A percentile compares a stretch with the other conserved stretches of the same genome.
Evolutionary conservation across 2,888 invertebrate genomes (phyloP).

Genomic region (Lepas anatifera): DNA sequence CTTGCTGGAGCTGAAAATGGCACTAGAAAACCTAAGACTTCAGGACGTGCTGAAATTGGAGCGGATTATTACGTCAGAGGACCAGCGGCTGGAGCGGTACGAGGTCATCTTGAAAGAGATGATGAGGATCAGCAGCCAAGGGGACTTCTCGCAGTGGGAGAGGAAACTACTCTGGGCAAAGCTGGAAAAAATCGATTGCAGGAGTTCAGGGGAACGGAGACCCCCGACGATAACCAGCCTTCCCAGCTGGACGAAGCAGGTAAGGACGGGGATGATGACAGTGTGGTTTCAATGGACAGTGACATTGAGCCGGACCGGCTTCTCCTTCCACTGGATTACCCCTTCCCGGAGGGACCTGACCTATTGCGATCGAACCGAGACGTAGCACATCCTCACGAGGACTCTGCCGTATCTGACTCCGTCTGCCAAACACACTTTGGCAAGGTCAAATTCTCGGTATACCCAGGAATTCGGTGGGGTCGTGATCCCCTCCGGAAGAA

Average conservation of each 20-base stretch:
- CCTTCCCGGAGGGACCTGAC: neutral
- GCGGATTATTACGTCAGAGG: neutral
- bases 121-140: neutral
- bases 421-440: neutral
- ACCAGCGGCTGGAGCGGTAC: neutral
- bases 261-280: neutral
- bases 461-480: slow-evolving; percentile 1
- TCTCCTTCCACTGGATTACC: neutral
- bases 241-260: no score
- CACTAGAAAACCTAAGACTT: neutral
- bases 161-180: neutral
- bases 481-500: neutral
- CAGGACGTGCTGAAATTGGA: neutral
- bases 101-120: neutral
- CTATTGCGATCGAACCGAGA: neutral
- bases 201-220: no score
- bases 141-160: neutral
- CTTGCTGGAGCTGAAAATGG: neutral
- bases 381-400: neutral
- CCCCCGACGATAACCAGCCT: no score
- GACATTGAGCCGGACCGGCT: neutral
- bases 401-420: neutral
- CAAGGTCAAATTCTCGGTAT: slow-evolving; percentile 2
- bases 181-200: neutral
- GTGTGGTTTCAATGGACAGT: neutral